A percentile compares a stretch with the other conserved stretches of the same genome.
phyloP scores from a whole-genome alignment of 2,113 vertebrate species.

The Dicrurus megarhynchus region DNA sequence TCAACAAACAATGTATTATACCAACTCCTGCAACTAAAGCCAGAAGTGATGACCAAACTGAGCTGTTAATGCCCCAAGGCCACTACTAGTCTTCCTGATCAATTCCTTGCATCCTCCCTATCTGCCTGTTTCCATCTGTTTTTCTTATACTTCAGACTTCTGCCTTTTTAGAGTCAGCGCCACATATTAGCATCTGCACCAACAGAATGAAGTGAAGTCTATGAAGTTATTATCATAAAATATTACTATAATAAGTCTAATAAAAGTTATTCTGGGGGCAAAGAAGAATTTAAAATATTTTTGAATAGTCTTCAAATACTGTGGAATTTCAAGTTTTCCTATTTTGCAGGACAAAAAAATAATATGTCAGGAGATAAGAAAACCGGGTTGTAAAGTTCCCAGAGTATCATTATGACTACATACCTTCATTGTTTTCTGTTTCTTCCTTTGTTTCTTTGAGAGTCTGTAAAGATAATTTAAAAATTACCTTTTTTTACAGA shows the following conservation, averaged over 20 bases:
- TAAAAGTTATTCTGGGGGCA: not conserved
- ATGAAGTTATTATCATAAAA: not conserved
- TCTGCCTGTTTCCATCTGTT: not conserved
- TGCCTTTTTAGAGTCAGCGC: not conserved
- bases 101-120: not conserved
- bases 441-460: slow-evolving; percentile 93
- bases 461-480: slow-evolving; percentile 70
- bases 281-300: not conserved
- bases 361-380: not conserved
- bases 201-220: not conserved
- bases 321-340: not conserved
- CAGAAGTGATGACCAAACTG: not conserved
- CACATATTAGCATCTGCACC: not conserved
- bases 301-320: not conserved
- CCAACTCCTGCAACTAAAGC: not conserved
- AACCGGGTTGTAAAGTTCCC: not conserved
- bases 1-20: not conserved
- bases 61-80: not conserved
- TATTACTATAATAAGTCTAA: not conserved
- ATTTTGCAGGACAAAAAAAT: not conserved
- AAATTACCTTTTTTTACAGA: not conserved
- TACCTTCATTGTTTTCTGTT: slow-evolving; percentile 78
- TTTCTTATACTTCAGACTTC: not conserved
- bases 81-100: not conserved
- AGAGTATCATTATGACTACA: not conserved